phyloP scores from a whole-genome alignment of 92 coral and sea anemone genomes.

The Anthopleura xanthogrammica region DNA sequence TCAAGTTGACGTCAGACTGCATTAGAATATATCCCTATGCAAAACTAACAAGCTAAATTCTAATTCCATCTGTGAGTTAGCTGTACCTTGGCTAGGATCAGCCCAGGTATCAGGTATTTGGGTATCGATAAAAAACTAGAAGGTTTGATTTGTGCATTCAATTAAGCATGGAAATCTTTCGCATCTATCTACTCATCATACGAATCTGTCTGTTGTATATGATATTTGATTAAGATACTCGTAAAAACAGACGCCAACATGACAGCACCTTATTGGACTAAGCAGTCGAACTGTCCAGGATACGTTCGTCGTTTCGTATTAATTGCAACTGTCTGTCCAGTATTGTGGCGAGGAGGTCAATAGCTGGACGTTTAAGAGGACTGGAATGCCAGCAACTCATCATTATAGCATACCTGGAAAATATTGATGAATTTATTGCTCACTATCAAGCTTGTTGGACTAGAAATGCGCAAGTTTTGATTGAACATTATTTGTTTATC shows the following conservation, averaged over 20 bases:
- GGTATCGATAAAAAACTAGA: too few relatives aligned
- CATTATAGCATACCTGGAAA: slow-evolving; percentile 10
- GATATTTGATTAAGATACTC: too few relatives aligned
- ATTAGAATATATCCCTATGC: neutral
- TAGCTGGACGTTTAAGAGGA: slow-evolving; percentile 17
- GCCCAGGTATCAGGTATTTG: too few relatives aligned
- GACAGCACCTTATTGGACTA: neutral
- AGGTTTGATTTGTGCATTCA: neutral
- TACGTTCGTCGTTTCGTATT: neutral
- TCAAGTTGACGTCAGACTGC: neutral
- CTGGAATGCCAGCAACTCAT: slow-evolving; percentile 15
- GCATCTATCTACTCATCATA: too few relatives aligned
- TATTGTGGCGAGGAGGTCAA: slow-evolving; percentile 3
- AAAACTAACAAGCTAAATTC: neutral
- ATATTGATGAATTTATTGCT: too few relatives aligned
- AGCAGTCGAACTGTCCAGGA: neutral
- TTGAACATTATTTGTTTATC: neutral
- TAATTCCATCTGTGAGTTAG: too few relatives aligned
- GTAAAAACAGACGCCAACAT: neutral
- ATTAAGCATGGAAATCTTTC: neutral
- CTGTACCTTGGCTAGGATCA: neutral
- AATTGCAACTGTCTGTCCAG: slow-evolving; percentile 10
- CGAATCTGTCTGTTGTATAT: neutral
- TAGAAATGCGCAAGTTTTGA: neutral
- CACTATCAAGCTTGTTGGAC: too few relatives aligned